Evolutionary conservation across 2,888 invertebrate species (phyloP).

Genomic region (Hypomecis atomaria): DNA sequence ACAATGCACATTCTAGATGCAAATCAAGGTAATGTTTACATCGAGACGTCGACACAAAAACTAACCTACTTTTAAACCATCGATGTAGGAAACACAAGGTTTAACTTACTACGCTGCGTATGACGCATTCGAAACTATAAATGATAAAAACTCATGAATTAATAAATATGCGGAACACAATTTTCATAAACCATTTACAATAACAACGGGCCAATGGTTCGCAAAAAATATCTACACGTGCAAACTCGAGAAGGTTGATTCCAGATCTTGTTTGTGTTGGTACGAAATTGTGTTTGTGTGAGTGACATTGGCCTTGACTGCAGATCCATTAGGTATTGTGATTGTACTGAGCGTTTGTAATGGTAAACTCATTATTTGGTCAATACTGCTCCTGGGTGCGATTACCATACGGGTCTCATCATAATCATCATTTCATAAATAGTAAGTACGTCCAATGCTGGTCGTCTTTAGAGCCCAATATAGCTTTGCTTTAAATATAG

Average conservation of each 20-base stretch:
- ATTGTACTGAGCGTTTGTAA: conserved; percentile 10
- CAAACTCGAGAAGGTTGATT: conserved; percentile 21
- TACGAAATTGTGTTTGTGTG: conserved; percentile 42
- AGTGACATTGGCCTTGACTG: conserved; percentile 52
- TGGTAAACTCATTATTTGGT: conserved; percentile 58
- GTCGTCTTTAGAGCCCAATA: no score
- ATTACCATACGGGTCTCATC: not conserved
- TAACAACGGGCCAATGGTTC: conserved; percentile 24
- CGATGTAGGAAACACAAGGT: conserved; percentile 1
- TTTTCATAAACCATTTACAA: conserved; percentile 22
- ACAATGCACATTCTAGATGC: no score
- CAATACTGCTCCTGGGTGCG: conserved; percentile 39
- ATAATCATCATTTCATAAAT: no score
- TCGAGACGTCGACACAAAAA: no score
- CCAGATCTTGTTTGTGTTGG: conserved; percentile 14
- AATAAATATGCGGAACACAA: conserved; percentile 27
- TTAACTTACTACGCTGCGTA: not conserved
- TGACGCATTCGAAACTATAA: conserved; percentile 16
- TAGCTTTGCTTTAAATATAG: no score
- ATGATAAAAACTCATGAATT: conserved; percentile 21
- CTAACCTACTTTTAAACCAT: not conserved
- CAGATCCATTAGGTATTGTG: conserved; percentile 26
- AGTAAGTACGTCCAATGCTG: no score
- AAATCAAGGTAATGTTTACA: no score
- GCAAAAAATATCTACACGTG: conserved; percentile 33